A percentile compares a stretch with the other conserved stretches of the same genome.
Evolutionary conservation across 2,888 invertebrate species (phyloP).

Genomic region (Dorcus hopei): DNA sequence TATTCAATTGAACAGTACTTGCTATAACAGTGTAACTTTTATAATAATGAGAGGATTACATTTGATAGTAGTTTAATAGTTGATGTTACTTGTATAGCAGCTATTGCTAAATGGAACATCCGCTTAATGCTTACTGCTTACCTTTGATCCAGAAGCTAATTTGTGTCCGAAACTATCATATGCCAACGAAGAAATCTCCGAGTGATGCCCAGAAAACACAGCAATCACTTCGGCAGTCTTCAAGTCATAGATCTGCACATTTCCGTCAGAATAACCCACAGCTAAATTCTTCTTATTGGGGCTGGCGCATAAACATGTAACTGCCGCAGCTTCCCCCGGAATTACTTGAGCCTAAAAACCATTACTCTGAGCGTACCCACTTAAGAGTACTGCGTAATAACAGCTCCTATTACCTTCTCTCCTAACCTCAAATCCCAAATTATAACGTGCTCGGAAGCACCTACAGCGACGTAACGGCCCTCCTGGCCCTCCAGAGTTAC

Average conservation of each 20-base stretch:
- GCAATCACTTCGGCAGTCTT: conserved; percentile 68
- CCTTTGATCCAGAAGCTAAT: conserved; percentile 86
- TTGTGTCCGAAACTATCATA: conserved; percentile 83
- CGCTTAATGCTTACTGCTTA: conserved; percentile 32
- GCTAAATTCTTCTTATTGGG: conserved; percentile 78
- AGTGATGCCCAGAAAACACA: conserved; percentile 80
- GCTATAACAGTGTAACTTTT: too few relatives aligned
- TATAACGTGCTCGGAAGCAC: conserved; percentile 88
- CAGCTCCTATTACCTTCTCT: conserved; percentile 60
- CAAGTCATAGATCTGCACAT: conserved; percentile 79
- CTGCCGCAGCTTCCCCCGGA: conserved; percentile 76
- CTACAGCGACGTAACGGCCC: conserved; percentile 85
- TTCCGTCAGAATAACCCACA: conserved; percentile 89
- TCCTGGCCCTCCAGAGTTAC: conserved; percentile 73
- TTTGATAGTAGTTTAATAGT: too few relatives aligned
- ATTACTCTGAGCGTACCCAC: conserved; percentile 11
- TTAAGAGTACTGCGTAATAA: background rate
- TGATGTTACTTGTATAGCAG: too few relatives aligned
- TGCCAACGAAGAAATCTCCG: conserved; percentile 75
- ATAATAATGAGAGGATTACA: too few relatives aligned
- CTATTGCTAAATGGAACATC: too few relatives aligned
- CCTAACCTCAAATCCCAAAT: conserved; percentile 91
- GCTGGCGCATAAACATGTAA: conserved; percentile 72
- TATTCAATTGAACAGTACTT: too few relatives aligned
- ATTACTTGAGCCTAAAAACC: conserved; percentile 68